These are phyloP conservation scores for Oophaga sylvatica DNA, from an alignment of 2,797 vertebrate species.

Conservation along the genomic window DNA sequence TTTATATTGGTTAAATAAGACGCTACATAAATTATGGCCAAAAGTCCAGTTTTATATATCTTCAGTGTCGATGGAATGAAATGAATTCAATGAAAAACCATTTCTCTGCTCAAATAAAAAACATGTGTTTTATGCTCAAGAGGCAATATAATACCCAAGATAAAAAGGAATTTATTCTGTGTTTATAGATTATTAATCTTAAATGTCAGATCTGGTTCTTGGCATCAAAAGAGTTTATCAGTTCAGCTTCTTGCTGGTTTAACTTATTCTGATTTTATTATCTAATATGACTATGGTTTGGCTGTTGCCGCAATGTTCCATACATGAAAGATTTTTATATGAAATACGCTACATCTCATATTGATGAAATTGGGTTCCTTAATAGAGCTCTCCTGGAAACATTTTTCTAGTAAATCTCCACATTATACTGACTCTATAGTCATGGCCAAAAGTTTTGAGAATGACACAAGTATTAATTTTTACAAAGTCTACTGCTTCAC, in stretches of 20 bases:
- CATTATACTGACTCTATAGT: not conserved
- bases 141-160: slow-evolving; percentile 66
- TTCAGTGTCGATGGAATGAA: slow-evolving; percentile 65
- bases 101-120: slow-evolving; percentile 69
- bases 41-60: slow-evolving; percentile 72
- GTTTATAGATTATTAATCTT: slow-evolving; percentile 71
- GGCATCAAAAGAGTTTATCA: slow-evolving; percentile 68
- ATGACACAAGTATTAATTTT: too few species aligned
- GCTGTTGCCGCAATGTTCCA: slow-evolving; percentile 42
- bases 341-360: slow-evolving; percentile 15
- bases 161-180: slow-evolving; percentile 66
- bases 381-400: not conserved
- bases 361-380: not conserved
- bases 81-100: slow-evolving; percentile 71
- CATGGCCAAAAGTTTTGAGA: too few species aligned
- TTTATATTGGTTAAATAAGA: slow-evolving; percentile 68
- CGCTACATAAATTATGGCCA: slow-evolving; percentile 66
- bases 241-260: slow-evolving; percentile 67
- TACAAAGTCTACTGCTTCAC: too few species aligned
- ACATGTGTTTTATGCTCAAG: slow-evolving; percentile 69
- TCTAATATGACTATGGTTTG: slow-evolving; percentile 61
- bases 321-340: slow-evolving; percentile 36
- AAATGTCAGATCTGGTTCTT: slow-evolving; percentile 69
- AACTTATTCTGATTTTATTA: slow-evolving; percentile 69
- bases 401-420: not conserved